Conservation (phyloP, 1,140 invertebrate species). For the Caenorhabditis briggsae region DNA sequence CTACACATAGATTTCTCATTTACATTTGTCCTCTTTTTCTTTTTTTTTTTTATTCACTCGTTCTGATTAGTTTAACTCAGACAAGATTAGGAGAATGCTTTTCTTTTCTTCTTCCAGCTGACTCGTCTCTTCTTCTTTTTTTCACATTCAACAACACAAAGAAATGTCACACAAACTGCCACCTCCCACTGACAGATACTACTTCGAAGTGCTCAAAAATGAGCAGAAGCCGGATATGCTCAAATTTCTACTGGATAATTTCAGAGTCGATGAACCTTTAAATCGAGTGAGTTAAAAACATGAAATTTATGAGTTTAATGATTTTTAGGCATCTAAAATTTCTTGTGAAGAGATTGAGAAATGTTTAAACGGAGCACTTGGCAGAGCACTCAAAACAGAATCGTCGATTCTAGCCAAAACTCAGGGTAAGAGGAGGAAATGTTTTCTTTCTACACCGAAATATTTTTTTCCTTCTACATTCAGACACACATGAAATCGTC, state of each 20-base stretch:
- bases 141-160: conserved; percentile 37
- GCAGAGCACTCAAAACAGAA: conserved; percentile 33
- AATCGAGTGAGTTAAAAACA: background rate
- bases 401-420: conserved; percentile 13
- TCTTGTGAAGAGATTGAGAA: conserved; percentile 30
- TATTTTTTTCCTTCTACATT: background rate
- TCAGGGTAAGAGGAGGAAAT: background rate
- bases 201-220: conserved; percentile 34
- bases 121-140: conserved; percentile 12
- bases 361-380: conserved; percentile 35
- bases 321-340: conserved; percentile 21
- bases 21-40: conserved; percentile 18
- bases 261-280: conserved; percentile 17
- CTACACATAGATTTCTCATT: conserved; percentile 1
- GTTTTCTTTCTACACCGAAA: background rate
- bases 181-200: conserved; percentile 10
- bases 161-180: conserved; percentile 5
- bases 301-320: no score
- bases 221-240: conserved; percentile 24
- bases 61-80: conserved; percentile 28
- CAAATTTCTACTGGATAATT: conserved; percentile 39
- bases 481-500: conserved; percentile 42
- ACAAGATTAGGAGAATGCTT: conserved; percentile 22
- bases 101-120: conserved; percentile 6
- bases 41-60: background rate